Conservation (phyloP, 2,888 invertebrate genomes). For the Phymatocera aterrima region DNA sequence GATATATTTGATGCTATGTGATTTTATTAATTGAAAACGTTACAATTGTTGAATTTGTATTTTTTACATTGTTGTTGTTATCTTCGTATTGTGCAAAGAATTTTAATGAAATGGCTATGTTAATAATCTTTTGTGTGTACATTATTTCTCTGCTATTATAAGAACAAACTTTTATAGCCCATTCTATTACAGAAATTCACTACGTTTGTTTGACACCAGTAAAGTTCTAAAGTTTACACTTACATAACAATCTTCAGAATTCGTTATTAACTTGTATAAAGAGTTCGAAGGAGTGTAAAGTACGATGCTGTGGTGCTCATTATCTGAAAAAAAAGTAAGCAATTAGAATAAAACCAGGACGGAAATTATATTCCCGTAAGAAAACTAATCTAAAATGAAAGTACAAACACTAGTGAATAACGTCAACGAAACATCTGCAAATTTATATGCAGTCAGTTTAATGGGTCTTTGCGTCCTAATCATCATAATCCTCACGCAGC, state of each 20-base stretch:
- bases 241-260: neutral
- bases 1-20: neutral
- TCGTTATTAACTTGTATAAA: conserved; percentile 16
- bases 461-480: conserved; percentile 18
- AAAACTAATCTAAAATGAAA: too few species aligned
- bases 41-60: neutral
- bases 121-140: neutral
- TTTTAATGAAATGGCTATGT: neutral
- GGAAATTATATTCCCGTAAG: neutral
- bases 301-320: conserved; percentile 38
- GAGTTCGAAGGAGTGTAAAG: conserved; percentile 17
- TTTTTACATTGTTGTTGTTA: conserved; percentile 19
- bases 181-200: neutral
- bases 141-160: too few species aligned
- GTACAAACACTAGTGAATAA: conserved; percentile 30
- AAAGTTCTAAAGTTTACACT: neutral
- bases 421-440: conserved; percentile 20
- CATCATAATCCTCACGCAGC: conserved; percentile 28
- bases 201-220: neutral
- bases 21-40: neutral
- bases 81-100: neutral
- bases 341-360: neutral
- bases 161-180: neutral
- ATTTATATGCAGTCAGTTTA: conserved; percentile 22
- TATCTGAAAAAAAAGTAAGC: conserved; percentile 11